A percentile compares a stretch with the other conserved stretches of the same genome.
These are phyloP conservation scores for Bergia puertoricense DNA, from an alignment of 92 coral and sea anemone species.

Conservation along the genomic window DNA sequence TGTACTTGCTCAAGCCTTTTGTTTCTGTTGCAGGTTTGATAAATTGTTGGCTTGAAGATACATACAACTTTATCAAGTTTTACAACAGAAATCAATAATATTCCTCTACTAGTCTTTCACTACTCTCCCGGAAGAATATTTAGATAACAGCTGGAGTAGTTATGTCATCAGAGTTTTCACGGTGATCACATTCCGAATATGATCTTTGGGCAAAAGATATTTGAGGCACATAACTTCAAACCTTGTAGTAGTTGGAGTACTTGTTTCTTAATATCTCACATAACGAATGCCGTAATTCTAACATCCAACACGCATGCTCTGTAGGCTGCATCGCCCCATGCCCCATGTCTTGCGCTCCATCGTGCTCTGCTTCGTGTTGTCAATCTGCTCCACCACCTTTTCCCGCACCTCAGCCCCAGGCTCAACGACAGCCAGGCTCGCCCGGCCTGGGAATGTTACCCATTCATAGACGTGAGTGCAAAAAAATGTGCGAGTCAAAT, in stretches of 20 bases:
- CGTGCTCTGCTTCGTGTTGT: constrained; percentile 24
- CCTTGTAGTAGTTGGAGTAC: not conserved
- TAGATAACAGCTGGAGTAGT: no score
- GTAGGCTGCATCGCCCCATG: constrained; percentile 30
- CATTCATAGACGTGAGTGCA: constrained; percentile 20
- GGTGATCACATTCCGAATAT: no score
- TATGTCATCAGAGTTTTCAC: no score
- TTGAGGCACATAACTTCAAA: no score
- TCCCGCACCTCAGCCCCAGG: constrained; percentile 12
- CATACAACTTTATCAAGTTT: no score
- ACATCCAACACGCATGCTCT: constrained; percentile 17
- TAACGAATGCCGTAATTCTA: not conserved
- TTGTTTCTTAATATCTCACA: not conserved
- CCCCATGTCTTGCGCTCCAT: constrained; percentile 32
- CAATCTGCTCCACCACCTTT: constrained; percentile 14
- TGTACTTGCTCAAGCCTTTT: no score
- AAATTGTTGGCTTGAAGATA: no score
- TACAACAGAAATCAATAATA: no score
- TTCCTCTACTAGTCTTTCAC: no score
- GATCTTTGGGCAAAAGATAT: no score
- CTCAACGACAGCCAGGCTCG: constrained; percentile 15
- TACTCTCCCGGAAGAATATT: no score
- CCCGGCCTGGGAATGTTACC: constrained; percentile 15
- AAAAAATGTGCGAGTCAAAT: not conserved
- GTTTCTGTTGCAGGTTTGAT: no score